Conservation (phyloP, 2,797 vertebrate species). For the Eupleurogrammus muticus region DNA sequence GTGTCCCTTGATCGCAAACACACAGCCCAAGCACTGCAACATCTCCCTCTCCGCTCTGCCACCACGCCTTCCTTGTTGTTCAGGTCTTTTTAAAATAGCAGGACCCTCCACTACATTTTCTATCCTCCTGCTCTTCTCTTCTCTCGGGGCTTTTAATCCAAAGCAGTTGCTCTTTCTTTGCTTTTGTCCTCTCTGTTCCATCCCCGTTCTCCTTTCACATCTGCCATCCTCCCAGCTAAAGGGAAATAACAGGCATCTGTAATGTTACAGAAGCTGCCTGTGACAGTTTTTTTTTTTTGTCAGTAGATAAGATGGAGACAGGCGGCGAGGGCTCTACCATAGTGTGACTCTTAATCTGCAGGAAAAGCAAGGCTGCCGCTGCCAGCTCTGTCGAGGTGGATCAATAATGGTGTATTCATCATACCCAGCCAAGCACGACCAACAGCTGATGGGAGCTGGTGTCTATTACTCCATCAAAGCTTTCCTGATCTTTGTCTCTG, state of each 20-base stretch:
- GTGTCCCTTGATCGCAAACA: constrained; percentile 3
- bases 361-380: constrained; percentile 30
- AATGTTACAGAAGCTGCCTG: constrained; percentile 4
- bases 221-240: constrained; percentile 10
- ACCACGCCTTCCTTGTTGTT: neutral
- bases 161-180: constrained; percentile 5
- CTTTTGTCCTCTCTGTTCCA: neutral
- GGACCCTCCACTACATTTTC: constrained; percentile 17
- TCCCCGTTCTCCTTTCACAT: constrained; percentile 15
- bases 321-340: constrained; percentile 22
- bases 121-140: constrained; percentile 3
- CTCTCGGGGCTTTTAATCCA: constrained; percentile 13
- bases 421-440: constrained; percentile 46
- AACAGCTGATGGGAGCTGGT: constrained; percentile 44
- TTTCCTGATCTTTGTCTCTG: constrained; percentile 3
- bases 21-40: constrained; percentile 13
- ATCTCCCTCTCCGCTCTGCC: constrained; percentile 14
- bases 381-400: constrained; percentile 44
- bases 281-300: constrained; percentile 29
- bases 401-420: constrained; percentile 66
- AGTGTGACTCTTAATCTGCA: constrained; percentile 46
- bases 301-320: constrained; percentile 25
- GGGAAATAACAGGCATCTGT: constrained; percentile 12
- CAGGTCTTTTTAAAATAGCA: constrained; percentile 4
- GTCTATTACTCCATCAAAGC: constrained; percentile 42